Conservation (phyloP, 2,113 vertebrate species). For the Neomonachus schauinslandi region DNA sequence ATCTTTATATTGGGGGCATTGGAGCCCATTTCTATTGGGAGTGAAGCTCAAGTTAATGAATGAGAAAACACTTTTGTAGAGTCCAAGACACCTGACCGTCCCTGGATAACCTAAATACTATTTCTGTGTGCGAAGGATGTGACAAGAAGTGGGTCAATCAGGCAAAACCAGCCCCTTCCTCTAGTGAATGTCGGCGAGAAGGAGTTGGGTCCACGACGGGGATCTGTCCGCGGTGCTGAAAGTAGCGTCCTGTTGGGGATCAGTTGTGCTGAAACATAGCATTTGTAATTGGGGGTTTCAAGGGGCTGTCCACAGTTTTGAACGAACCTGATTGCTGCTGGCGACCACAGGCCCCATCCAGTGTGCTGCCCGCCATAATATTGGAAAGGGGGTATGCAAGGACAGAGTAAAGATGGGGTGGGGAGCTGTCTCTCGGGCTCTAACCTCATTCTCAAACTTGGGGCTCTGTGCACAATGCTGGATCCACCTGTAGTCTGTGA, state of each 20-base stretch:
- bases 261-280: background rate
- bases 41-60: background rate
- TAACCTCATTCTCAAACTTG: constrained; percentile 26
- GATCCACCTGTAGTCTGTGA: background rate
- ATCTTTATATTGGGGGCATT: background rate
- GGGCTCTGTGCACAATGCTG: background rate
- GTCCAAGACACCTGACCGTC: background rate
- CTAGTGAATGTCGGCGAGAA: background rate
- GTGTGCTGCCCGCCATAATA: background rate
- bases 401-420: background rate
- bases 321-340: background rate
- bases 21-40: background rate
- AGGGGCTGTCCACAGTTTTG: background rate
- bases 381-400: background rate
- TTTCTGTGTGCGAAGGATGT: background rate
- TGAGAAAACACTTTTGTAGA: background rate
- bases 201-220: accelerated
- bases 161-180: background rate
- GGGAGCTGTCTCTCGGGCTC: background rate
- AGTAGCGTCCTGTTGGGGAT: accelerated
- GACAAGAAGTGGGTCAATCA: background rate
- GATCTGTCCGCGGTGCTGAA: constrained; percentile 43
- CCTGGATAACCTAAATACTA: background rate
- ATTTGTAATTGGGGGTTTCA: background rate
- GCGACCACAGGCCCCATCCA: background rate